Evolutionary conservation across 2,888 invertebrate genomes (phyloP).

Genomic region (Tetragonisca angustula): DNA sequence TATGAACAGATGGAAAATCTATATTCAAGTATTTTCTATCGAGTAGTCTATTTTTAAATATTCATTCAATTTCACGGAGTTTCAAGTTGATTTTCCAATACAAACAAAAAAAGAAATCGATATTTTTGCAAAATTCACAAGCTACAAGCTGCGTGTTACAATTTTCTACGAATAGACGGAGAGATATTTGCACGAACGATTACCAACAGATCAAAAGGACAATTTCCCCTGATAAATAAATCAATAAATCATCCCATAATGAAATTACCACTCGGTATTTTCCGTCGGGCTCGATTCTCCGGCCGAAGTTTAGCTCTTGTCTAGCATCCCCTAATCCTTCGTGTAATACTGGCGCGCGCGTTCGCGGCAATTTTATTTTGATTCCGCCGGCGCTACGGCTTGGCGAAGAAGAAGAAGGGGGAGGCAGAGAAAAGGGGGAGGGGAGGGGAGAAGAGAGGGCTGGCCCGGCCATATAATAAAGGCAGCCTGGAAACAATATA

Average conservation of each 20-base stretch:
- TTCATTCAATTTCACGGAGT: no score
- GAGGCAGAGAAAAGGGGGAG: no score
- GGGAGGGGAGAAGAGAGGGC: conserved; percentile 6
- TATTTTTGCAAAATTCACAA: no score
- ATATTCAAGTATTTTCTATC: no score
- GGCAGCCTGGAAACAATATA: conserved; percentile 81
- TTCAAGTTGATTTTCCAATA: no score
- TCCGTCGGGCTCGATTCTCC: background rate
- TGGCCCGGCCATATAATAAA: conserved; percentile 74
- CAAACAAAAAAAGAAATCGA: no score
- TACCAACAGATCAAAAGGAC: background rate
- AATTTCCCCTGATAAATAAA: background rate
- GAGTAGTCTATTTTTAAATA: no score
- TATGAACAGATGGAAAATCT: no score
- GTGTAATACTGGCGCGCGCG: conserved; percentile 42
- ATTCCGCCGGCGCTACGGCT: conserved; percentile 63
- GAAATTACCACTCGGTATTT: background rate
- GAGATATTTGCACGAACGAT: background rate
- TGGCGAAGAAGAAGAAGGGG: background rate
- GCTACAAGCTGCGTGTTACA: no score
- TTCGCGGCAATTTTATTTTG: conserved; percentile 79
- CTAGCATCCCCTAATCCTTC: conserved; percentile 31
- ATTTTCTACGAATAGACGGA: no score
- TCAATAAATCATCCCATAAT: background rate
- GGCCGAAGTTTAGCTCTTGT: background rate